phyloP scores from a whole-genome alignment of 2,888 invertebrate genomes.

The Pollenia angustigena region DNA sequence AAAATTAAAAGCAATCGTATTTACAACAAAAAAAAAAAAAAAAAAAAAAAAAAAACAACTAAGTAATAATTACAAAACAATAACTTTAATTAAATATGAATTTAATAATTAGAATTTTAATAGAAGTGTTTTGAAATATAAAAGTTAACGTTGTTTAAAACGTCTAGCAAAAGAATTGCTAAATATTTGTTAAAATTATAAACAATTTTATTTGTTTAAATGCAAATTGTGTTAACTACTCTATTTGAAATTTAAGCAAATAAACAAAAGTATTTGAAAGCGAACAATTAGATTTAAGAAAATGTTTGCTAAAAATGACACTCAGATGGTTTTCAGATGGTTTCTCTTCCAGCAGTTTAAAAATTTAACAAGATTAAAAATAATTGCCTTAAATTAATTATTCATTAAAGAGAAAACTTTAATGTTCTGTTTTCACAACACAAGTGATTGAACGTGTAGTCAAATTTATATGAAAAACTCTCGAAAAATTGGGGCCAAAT shows the following conservation, averaged over 20 bases:
- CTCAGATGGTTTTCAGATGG: not conserved
- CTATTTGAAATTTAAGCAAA: not conserved
- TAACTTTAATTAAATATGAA: not conserved
- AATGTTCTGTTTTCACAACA: no score
- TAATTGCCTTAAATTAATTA: no score
- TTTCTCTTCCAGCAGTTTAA: no score
- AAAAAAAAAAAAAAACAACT: not conserved
- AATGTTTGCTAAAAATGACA: not conserved
- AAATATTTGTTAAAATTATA: not conserved
- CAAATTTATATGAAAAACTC: no score
- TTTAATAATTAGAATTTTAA: not conserved
- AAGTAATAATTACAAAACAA: conserved; percentile 19
- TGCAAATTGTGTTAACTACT: not conserved
- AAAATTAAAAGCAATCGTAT: conserved; percentile 6
- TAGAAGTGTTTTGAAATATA: conserved; percentile 17
- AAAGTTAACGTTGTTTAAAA: no score
- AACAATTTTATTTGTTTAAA: not conserved
- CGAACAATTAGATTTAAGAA: not conserved
- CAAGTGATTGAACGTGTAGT: no score
- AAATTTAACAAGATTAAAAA: no score
- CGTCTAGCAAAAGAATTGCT: no score
- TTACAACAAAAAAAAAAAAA: conserved; percentile 14
- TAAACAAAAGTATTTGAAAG: not conserved
- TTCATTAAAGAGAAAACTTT: no score
- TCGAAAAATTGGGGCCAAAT: no score